Evolutionary conservation across 2,113 vertebrate genomes (phyloP).

Genomic region (Pelobates fuscus): DNA sequence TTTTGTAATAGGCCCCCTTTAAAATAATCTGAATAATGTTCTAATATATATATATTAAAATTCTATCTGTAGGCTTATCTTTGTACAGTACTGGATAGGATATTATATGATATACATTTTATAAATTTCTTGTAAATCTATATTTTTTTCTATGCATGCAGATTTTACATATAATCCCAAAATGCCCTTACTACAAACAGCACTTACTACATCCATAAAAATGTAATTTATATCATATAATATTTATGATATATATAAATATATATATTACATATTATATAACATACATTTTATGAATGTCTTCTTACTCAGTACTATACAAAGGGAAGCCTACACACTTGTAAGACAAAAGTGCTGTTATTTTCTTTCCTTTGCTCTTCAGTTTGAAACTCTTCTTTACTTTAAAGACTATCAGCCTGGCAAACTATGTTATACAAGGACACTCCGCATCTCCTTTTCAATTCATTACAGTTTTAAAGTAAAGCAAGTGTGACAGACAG

Average conservation of each 20-base stretch:
- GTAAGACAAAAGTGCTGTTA: neutral
- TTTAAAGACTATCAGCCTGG: neutral
- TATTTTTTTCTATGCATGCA: too few relatives aligned
- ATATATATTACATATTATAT: neutral
- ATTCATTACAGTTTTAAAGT: conserved; percentile 44
- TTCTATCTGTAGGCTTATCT: too few relatives aligned
- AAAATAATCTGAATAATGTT: too few relatives aligned
- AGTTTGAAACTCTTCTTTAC: neutral
- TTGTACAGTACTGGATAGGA: too few relatives aligned
- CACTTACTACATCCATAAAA: too few relatives aligned
- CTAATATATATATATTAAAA: too few relatives aligned
- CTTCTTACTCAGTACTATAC: too few relatives aligned
- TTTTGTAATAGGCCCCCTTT: too few relatives aligned
- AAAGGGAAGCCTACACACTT: neutral
- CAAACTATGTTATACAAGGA: conserved; percentile 37
- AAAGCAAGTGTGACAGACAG: conserved; percentile 48
- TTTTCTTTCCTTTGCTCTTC: neutral
- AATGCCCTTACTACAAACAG: too few relatives aligned
- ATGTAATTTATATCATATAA: neutral
- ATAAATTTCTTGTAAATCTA: too few relatives aligned
- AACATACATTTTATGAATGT: neutral
- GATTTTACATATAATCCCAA: too few relatives aligned
- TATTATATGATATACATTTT: too few relatives aligned
- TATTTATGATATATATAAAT: neutral
- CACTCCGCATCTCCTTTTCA: conserved; percentile 39